A percentile compares a stretch with the other conserved stretches of the same genome.
These are phyloP conservation scores for Sinocyclocheilus anshuiensis DNA, from an alignment of 2,113 vertebrate species.

Conservation along the genomic window DNA sequence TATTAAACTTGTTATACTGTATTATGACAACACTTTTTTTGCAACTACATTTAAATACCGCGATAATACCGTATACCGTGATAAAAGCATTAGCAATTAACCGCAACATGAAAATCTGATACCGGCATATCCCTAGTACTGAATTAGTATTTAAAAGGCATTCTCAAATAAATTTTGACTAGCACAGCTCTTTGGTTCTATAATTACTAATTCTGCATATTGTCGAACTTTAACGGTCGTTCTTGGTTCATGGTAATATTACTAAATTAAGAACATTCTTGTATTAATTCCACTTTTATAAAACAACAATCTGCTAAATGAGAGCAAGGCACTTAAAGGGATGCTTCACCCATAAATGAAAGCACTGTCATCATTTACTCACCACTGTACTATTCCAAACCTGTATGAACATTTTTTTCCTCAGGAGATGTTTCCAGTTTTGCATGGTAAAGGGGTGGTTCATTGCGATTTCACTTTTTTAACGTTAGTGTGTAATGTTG, in stretches of 20 bases:
- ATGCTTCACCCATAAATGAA: background rate
- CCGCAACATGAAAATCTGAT: too few relatives aligned
- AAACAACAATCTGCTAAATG: background rate
- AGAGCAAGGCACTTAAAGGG: conserved; percentile 1
- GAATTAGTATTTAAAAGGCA: too few relatives aligned
- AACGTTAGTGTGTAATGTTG: too few relatives aligned
- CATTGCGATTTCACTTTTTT: too few relatives aligned
- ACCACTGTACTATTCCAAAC: background rate
- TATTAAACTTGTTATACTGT: too few relatives aligned
- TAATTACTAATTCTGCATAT: background rate
- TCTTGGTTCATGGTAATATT: background rate
- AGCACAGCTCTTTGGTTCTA: background rate
- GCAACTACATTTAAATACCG: too few relatives aligned
- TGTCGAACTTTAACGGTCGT: background rate
- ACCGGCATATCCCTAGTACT: too few relatives aligned
- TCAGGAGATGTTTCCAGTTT: background rate
- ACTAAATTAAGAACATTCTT: background rate
- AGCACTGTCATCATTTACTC: background rate
- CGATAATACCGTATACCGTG: too few relatives aligned
- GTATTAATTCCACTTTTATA: background rate
- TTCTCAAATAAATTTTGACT: background rate
- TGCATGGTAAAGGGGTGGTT: too few relatives aligned
- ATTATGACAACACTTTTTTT: too few relatives aligned
- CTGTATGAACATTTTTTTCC: background rate
- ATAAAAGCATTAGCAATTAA: too few relatives aligned